These are phyloP conservation scores for Ephydatia muelleri DNA, from an alignment of 37 sponge, comb jelly and placozoan genomes.

Conservation along the genomic window DNA sequence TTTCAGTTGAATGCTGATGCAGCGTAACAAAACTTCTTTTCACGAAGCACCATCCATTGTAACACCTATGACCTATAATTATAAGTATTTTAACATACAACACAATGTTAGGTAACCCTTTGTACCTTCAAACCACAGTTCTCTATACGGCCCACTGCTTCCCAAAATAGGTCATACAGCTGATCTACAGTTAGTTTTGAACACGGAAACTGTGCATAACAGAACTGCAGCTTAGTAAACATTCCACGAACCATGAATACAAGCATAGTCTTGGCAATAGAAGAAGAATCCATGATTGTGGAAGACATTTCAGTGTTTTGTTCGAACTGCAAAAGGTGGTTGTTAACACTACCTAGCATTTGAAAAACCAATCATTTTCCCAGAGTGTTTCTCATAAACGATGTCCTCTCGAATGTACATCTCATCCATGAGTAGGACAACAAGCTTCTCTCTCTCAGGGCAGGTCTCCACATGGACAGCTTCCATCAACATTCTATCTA, in stretches of 20 bases:
- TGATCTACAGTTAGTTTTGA: constrained; percentile 15
- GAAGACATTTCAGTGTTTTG: neutral
- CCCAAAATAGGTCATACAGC: constrained; percentile 30
- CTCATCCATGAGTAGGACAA: constrained; percentile 49
- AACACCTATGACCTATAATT: constrained; percentile 4
- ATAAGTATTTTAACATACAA: neutral
- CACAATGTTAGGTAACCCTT: too few relatives aligned
- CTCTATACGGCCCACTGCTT: constrained; percentile 24
- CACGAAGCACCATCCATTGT: constrained; percentile 5
- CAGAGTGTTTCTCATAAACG: constrained; percentile 55
- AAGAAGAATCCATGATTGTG: neutral
- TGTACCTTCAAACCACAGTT: constrained; percentile 18
- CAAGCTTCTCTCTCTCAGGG: constrained; percentile 37
- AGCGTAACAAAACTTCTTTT: constrained; percentile 1
- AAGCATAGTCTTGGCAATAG: constrained; percentile 10
- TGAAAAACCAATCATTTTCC: constrained; percentile 47
- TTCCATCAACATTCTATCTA: constrained; percentile 30
- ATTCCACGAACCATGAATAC: constrained; percentile 41
- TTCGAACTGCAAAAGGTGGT: constrained; percentile 21
- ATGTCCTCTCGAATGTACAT: constrained; percentile 59
- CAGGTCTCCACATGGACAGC: constrained; percentile 25
- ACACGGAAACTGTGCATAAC: constrained; percentile 39
- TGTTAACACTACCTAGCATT: constrained; percentile 28
- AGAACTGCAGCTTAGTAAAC: constrained; percentile 15
- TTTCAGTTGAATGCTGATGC: constrained; percentile 1